Evolutionary conservation across 1,140 invertebrate genomes (phyloP).

Genomic region (Leucophenga varia): DNA sequence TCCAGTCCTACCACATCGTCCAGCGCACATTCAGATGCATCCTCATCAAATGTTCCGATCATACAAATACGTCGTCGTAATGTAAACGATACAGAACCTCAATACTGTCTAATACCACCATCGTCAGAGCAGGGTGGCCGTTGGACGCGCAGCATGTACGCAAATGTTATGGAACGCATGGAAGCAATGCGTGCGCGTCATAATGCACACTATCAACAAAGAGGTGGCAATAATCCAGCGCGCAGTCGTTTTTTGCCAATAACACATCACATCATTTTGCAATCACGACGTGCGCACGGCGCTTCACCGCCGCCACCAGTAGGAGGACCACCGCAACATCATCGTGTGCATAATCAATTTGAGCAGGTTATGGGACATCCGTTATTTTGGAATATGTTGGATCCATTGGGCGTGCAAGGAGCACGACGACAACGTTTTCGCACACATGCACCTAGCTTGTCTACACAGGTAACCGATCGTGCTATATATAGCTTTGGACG

Average conservation of each 20-base stretch:
- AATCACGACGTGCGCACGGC: conserved; percentile 24
- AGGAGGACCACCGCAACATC: not conserved
- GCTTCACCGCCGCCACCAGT: not conserved
- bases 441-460: not conserved
- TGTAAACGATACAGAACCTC: too few relatives aligned
- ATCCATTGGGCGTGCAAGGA: conserved; percentile 34
- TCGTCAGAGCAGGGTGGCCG: too few relatives aligned
- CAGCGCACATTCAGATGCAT: not conserved
- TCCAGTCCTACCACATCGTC: not conserved
- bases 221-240: conserved; percentile 34
- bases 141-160: too few relatives aligned
- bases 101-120: too few relatives aligned
- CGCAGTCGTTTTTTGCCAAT: conserved; percentile 39
- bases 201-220: conserved; percentile 5
- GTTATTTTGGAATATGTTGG: conserved; percentile 49
- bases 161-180: conserved; percentile 30
- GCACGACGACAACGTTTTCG: conserved; percentile 16
- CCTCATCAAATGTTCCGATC: too few relatives aligned
- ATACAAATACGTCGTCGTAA: too few relatives aligned
- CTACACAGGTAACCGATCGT: conserved; percentile 35
- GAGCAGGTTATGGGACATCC: conserved; percentile 43
- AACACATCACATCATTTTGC: conserved; percentile 42
- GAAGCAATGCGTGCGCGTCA: conserved; percentile 11
- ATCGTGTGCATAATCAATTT: conserved; percentile 25
- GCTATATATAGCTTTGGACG: conserved; percentile 51